Percentiles rank a stretch among this genome's conserved stretches.
These are phyloP conservation scores for Columba janthina DNA, from an alignment of 2,113 vertebrate species.

Conservation along the genomic window DNA sequence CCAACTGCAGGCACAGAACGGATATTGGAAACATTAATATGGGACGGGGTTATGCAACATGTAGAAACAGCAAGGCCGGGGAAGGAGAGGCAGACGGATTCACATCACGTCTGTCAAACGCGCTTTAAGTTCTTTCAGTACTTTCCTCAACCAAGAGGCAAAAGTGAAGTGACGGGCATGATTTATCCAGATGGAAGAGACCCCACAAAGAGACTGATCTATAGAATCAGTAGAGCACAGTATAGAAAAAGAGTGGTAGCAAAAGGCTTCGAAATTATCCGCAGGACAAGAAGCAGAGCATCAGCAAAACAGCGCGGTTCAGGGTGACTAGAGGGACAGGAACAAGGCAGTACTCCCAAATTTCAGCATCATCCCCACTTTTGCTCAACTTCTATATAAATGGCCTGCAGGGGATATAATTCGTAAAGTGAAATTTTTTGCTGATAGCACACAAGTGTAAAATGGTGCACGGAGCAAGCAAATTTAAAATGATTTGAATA, in stretches of 20 bases:
- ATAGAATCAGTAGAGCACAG: background rate
- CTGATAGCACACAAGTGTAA: conserved; percentile 26
- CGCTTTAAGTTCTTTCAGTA: background rate
- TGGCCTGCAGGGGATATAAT: background rate
- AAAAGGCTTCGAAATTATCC: background rate
- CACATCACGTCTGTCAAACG: background rate
- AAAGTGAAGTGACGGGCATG: background rate
- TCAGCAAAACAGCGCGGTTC: background rate
- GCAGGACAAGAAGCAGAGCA: background rate
- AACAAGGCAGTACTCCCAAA: conserved; percentile 28
- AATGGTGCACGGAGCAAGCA: conserved; percentile 10
- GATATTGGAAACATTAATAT: conserved; percentile 19
- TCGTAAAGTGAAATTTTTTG: conserved; percentile 45
- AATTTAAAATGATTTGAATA: conserved; percentile 27
- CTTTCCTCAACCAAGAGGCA: background rate
- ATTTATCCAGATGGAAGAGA: conserved; percentile 2
- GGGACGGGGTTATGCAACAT: background rate
- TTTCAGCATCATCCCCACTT: conserved; percentile 7
- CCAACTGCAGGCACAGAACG: background rate
- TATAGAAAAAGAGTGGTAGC: background rate
- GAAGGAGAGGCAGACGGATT: background rate
- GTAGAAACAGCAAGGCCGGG: background rate
- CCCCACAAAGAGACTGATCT: background rate
- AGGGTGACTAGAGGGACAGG: conserved; percentile 14
- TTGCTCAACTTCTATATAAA: conserved; percentile 42